Base-by-base conservation (phyloP, 2,797 vertebrate species). In the Pangasius krempfi region DNA sequence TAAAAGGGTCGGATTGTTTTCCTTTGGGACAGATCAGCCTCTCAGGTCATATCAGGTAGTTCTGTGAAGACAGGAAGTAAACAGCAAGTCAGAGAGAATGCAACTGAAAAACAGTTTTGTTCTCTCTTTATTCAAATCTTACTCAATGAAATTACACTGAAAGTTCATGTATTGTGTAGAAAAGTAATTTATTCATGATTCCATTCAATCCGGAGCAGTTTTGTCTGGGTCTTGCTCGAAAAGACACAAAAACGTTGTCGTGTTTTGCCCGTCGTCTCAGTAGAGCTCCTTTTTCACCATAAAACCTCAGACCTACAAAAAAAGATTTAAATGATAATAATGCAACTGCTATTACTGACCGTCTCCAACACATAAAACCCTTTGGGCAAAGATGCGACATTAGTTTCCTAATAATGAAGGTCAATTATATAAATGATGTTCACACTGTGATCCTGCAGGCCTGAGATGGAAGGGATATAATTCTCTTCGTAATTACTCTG, bases 401-500 rank as follows among this genome's bases (percentile, higher is more conserved):
- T 85, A 91, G 92, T 93, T 92, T 81, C 81, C 83, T 86, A 88
- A 90, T 93, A 92, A 93, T 79, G 84, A 90, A 89, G 82, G 93
- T 91, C 91, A 92, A 92, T 94, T 94, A 92, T 92, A 93, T 89
- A 91, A 94, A 92, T 94, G 80, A 89, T 94, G 91, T 93, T 93
- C 90, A 73, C 76, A 73, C 64, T 91, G 87, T 94, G 92, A 93
- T 93, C 90, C 88, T 72, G 87, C 88, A 84, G 90, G 91, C 90
- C 76, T 85, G 40, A 85, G 87, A 68, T 90, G 84, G 91, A 87
- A 87, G 86, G 88, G 90, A 87, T 92, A 90, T 91, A 87, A 93
- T 93, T 93, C 91, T 89, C 92, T 80, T 85, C 33, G 91, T 93
- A 93, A 94, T 94, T 93, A 92, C 92, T 92, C 60, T 88, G 92